Evolutionary conservation across 1,140 invertebrate genomes (phyloP).

Genomic region (Diuraphis noxia): DNA sequence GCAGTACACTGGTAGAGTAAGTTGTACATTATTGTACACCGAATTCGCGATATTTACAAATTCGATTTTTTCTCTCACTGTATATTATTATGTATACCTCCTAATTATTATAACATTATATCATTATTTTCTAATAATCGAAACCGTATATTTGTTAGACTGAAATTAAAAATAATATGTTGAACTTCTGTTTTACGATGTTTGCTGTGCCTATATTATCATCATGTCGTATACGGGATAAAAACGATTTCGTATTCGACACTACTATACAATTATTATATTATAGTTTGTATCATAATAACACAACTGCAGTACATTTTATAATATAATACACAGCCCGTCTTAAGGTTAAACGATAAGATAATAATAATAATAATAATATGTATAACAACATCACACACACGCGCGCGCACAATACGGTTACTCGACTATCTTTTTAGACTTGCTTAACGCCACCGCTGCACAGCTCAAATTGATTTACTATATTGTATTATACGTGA

Average conservation of each 20-base stretch:
- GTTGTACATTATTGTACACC: neutral
- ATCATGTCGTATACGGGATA: neutral
- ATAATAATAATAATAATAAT: neutral
- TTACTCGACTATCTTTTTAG: neutral
- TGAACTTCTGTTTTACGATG: neutral
- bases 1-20: no score
- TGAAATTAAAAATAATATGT: neutral
- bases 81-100: no score
- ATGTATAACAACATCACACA: neutral
- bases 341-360: neutral
- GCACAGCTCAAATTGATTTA: conserved; percentile 19
- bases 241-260: neutral
- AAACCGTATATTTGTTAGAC: neutral
- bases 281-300: neutral
- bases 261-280: no score
- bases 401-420: neutral
- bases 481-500: neutral
- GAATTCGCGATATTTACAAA: neutral
- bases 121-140: no score
- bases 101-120: neutral
- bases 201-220: neutral
- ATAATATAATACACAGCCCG: neutral
- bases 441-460: neutral
- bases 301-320: no score
- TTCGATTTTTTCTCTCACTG: neutral